Conservation (phyloP, 2,797 vertebrate genomes). For the Acanthurus tractus region DNA sequence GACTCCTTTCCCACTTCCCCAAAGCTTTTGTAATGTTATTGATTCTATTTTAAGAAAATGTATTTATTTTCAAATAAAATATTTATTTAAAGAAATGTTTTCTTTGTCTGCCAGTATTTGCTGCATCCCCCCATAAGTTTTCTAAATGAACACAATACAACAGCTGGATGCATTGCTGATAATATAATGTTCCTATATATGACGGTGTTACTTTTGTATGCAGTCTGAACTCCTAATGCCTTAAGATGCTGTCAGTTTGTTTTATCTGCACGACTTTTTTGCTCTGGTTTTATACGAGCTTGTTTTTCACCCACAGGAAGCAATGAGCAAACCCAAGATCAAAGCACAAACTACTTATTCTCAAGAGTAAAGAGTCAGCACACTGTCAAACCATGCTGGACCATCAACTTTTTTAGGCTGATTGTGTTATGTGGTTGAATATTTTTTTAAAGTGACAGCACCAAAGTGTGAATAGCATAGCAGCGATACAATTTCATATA, state of each 20-base stretch:
- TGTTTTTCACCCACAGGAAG: constrained; percentile 44
- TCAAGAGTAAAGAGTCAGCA: constrained; percentile 51
- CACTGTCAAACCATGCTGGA: constrained; percentile 43
- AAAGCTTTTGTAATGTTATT: constrained; percentile 88
- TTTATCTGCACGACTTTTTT: constrained; percentile 23
- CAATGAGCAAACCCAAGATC: constrained; percentile 47
- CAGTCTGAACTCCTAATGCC: background rate
- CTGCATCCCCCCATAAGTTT: background rate
- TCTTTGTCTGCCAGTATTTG: constrained; percentile 23
- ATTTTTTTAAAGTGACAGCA: background rate
- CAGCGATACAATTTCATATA: too few relatives aligned
- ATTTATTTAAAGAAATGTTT: constrained; percentile 87
- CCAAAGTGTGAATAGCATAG: background rate
- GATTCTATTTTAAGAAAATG: constrained; percentile 90
- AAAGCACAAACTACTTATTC: constrained; percentile 48
- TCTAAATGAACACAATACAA: background rate
- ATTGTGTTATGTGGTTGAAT: constrained; percentile 22
- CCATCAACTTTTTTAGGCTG: constrained; percentile 5
- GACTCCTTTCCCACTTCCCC: constrained; percentile 52
- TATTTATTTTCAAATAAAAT: constrained; percentile 92
- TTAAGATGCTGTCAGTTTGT: constrained; percentile 8
- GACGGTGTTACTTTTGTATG: background rate
- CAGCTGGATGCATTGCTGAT: background rate
- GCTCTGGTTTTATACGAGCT: constrained; percentile 24
- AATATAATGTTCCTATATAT: background rate